Evolutionary conservation across 2,888 invertebrate species (phyloP).

Genomic region (Oegoconia quadripuncta): DNA sequence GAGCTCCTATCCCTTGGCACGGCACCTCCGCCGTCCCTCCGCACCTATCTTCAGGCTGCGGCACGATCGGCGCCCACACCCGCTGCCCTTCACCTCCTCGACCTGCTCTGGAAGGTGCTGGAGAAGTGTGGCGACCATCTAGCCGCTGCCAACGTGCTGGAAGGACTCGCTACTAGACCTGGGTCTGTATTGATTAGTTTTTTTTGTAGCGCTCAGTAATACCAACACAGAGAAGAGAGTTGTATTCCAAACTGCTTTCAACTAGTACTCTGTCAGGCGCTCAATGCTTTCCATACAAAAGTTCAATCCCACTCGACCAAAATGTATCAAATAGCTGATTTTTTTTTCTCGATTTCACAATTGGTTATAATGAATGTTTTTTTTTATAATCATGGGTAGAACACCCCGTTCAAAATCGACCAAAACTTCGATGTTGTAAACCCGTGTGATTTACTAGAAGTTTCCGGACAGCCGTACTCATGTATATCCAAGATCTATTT

Average conservation of each 20-base stretch:
- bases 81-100: conserved; percentile 81
- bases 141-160: conserved; percentile 94
- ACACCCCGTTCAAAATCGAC: too few relatives aligned
- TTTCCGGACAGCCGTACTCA: too few relatives aligned
- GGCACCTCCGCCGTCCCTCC: conserved; percentile 84
- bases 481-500: too few relatives aligned
- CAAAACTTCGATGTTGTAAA: too few relatives aligned
- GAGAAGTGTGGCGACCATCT: conserved; percentile 95
- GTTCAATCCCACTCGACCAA: too few relatives aligned
- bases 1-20: conserved; percentile 83
- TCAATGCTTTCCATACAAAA: too few relatives aligned
- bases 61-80: conserved; percentile 78
- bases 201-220: background rate
- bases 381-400: too few relatives aligned
- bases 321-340: too few relatives aligned
- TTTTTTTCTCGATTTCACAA: too few relatives aligned
- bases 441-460: too few relatives aligned
- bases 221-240: too few relatives aligned
- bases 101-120: conserved; percentile 97
- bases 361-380: too few relatives aligned
- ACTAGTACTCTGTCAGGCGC: background rate
- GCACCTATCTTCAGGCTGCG: conserved; percentile 84
- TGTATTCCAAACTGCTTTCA: background rate
- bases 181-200: conserved; percentile 62
- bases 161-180: conserved; percentile 88